Evolutionary conservation across 2,888 invertebrate species (phyloP).

Genomic region (Eupithecia tripunctaria): DNA sequence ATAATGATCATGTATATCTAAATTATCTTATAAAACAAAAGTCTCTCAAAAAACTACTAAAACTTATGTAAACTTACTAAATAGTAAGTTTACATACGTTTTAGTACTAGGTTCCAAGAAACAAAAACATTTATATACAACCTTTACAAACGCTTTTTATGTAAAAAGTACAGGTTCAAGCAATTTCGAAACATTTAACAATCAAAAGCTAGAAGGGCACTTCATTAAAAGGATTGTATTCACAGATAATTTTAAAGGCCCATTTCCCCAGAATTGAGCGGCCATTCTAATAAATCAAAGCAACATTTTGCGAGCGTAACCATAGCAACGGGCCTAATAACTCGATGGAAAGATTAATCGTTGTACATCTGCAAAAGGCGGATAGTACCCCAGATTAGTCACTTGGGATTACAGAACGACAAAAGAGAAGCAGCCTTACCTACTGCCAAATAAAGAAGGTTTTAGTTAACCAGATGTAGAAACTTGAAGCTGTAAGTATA

Average conservation of each 20-base stretch:
- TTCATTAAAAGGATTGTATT: conserved; percentile 5
- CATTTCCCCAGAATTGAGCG: conserved; percentile 35
- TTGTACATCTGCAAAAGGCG: conserved; percentile 75
- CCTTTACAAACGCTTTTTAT: neutral
- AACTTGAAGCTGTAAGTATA: conserved; percentile 45
- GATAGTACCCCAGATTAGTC: conserved; percentile 72
- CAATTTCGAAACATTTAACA: neutral
- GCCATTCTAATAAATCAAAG: conserved; percentile 29
- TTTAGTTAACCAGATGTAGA: conserved; percentile 46
- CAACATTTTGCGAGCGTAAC: conserved; percentile 47
- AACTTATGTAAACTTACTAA: no score
- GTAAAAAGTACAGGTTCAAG: neutral
- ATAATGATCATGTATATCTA: no score
- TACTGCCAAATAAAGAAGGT: conserved; percentile 39
- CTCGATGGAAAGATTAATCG: conserved; percentile 77
- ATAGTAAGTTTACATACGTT: no score
- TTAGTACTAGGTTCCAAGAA: no score
- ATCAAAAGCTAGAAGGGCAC: neutral
- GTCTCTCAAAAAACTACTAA: no score
- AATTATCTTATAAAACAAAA: no score
- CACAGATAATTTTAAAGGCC: conserved; percentile 2
- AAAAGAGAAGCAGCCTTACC: conserved; percentile 46
- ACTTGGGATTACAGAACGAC: conserved; percentile 66
- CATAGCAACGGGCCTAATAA: conserved; percentile 69
- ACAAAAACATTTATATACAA: neutral